Percentiles rank a stretch among this genome's conserved stretches.
Evolutionary conservation across 2,113 vertebrate species (phyloP).

Genomic region (Gambusia holbrooki): DNA sequence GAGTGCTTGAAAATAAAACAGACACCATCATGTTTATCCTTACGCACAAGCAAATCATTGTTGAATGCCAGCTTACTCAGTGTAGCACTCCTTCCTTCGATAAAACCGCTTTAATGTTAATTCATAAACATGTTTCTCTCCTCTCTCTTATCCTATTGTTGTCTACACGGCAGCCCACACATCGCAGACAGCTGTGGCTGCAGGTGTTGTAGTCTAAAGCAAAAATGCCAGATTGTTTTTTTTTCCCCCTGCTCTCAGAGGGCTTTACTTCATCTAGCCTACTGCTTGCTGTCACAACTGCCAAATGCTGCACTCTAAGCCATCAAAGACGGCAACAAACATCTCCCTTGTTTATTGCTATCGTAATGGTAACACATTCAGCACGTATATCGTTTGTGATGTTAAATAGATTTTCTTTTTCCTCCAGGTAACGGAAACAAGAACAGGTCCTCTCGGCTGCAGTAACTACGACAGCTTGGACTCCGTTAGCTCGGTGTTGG

Average conservation of each 20-base stretch:
- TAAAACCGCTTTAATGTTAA: conserved; percentile 1
- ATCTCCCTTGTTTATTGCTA: conserved; percentile 62
- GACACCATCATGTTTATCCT: neutral
- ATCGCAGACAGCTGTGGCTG: conserved; percentile 43
- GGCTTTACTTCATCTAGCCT: conserved; percentile 15
- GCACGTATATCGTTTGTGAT: neutral
- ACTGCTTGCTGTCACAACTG: conserved; percentile 21
- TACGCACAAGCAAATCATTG: neutral
- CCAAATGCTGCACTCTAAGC: conserved; percentile 28
- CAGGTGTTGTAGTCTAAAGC: conserved; percentile 30
- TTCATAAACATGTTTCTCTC: conserved; percentile 1
- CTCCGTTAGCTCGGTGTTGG: conserved; percentile 96
- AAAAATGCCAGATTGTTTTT: conserved; percentile 22
- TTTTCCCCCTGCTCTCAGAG: conserved; percentile 30
- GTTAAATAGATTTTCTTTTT: conserved; percentile 28
- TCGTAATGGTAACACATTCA: conserved; percentile 41
- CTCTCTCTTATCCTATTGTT: neutral
- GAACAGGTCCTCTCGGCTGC: conserved; percentile 96
- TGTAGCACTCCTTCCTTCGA: neutral
- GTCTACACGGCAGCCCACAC: neutral
- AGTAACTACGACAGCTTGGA: conserved; percentile 99
- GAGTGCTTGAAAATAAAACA: neutral
- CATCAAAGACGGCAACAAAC: conserved; percentile 58
- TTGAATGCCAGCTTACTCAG: neutral
- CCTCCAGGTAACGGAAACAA: conserved; percentile 93